Conservation (phyloP, 1,140 invertebrate genomes). For the Hycleus cichorii region DNA sequence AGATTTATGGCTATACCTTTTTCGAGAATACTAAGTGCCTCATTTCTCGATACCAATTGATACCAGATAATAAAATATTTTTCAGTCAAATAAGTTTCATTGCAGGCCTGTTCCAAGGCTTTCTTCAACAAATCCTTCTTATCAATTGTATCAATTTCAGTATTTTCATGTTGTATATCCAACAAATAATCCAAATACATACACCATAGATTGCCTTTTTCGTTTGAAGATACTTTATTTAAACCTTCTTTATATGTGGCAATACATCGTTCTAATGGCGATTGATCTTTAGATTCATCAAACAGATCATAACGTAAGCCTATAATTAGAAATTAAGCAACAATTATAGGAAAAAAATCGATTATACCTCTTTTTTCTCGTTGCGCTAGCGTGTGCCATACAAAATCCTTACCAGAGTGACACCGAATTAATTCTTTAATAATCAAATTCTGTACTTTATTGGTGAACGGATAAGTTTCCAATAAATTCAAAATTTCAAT, state of each 20-base stretch:
- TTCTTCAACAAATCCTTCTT: slow-evolving; percentile 9
- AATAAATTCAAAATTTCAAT: slow-evolving; percentile 23
- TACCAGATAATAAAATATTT: slow-evolving; percentile 21
- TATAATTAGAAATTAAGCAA: no score
- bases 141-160: slow-evolving; percentile 5
- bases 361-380: slow-evolving; percentile 22
- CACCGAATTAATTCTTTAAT: slow-evolving; percentile 17
- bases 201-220: slow-evolving; percentile 20
- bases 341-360: neutral
- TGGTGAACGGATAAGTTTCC: slow-evolving; percentile 17
- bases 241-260: slow-evolving; percentile 21
- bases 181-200: slow-evolving; percentile 19
- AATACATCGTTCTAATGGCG: slow-evolving; percentile 10
- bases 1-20: slow-evolving; percentile 6
- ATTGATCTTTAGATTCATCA: neutral
- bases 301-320: neutral
- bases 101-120: slow-evolving; percentile 16
- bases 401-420: slow-evolving; percentile 11
- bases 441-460: slow-evolving; percentile 18
- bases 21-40: slow-evolving; percentile 13
- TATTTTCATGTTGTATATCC: slow-evolving; percentile 12
- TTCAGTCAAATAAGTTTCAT: slow-evolving; percentile 13
- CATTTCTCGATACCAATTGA: slow-evolving; percentile 6
- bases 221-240: slow-evolving; percentile 8
- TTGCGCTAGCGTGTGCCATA: slow-evolving; percentile 27